Percentiles rank a stretch among this genome's conserved stretches.
phyloP scores from a whole-genome alignment of 2,888 invertebrate species.

The Nowickia ferox region DNA sequence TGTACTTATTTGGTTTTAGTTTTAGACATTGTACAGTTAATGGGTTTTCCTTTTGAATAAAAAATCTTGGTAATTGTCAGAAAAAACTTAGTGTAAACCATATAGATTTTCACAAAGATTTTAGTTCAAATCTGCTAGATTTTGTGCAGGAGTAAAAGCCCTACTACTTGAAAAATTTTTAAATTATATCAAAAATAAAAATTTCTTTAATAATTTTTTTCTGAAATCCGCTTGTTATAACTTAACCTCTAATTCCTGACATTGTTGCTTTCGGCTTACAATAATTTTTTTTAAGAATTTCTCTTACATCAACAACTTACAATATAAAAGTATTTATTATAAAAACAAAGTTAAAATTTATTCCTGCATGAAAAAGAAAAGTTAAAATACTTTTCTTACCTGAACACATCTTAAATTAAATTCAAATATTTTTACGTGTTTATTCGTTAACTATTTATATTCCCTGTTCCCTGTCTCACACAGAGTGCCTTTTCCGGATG shows the following conservation, averaged over 20 bases:
- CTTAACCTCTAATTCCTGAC: background rate
- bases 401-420: constrained; percentile 69
- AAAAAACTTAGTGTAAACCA: no score
- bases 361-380: constrained; percentile 35
- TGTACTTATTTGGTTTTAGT: no score
- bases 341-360: constrained; percentile 4
- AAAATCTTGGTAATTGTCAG: no score
- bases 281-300: background rate
- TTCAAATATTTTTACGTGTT: constrained; percentile 58
- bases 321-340: constrained; percentile 5
- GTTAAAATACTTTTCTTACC: constrained; percentile 44
- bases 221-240: background rate
- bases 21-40: no score
- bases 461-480: background rate
- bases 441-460: background rate
- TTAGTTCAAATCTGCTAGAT: no score
- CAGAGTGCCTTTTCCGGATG: constrained; percentile 53
- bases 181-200: no score
- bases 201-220: no score
- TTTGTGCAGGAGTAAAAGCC: no score
- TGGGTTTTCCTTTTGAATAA: no score
- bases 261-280: background rate
- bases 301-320: constrained; percentile 1
- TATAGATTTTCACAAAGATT: no score
- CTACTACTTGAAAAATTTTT: no score